Base-by-base conservation (phyloP, 2,888 invertebrate species). In the Callimorpha dominula region DNA sequence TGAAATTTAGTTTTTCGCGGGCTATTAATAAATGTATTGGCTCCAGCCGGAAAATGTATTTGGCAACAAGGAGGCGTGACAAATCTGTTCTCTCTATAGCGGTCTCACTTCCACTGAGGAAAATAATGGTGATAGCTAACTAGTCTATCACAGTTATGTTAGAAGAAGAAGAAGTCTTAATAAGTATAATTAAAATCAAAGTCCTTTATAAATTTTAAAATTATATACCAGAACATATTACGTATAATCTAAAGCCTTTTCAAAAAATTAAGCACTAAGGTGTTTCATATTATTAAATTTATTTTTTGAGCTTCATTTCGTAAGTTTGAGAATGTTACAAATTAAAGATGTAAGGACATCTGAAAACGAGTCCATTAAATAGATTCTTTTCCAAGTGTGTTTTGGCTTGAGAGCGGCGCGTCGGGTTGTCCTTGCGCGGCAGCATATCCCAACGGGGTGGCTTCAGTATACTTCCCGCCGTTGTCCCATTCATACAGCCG, bases 381-480 rank as follows among this genome's bases (percentile, higher is more conserved):
- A 31, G 20, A 60, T 60, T 60, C 4, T 20, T 20, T 57, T 11
- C 9, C 1, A 12, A 5, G 12, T 60, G 11, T n/a, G n/a, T n/a
- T 54, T 9, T n/a, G 20, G 31, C 1, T 31, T 31, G 0, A 20
- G 57, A 9, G 67, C 71, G 65, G 68, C 54, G 74, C 71, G 75
- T 68, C 82, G 77, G 75, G 66, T 77, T 75, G 85, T 72, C 78
- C 78, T 79, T 79, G 86, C 84, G 86, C 85, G 81, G 77, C 74
- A 69, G 64, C 65, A 40, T 74, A 70, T 77, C 76, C 76, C 68
- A 57, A 73, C 65, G 57, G 74, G 79, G 76, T 74, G 67, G 81
- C 64, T 71, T 81, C 87, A 87, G 88, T 87, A 63, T 78, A 72
- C 66, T 69, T 78, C 79, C 76, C 77, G 84, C 75, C 86, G 77